Base-by-base conservation (phyloP, 2,888 invertebrate species). In the Cynaeus angustus region DNA sequence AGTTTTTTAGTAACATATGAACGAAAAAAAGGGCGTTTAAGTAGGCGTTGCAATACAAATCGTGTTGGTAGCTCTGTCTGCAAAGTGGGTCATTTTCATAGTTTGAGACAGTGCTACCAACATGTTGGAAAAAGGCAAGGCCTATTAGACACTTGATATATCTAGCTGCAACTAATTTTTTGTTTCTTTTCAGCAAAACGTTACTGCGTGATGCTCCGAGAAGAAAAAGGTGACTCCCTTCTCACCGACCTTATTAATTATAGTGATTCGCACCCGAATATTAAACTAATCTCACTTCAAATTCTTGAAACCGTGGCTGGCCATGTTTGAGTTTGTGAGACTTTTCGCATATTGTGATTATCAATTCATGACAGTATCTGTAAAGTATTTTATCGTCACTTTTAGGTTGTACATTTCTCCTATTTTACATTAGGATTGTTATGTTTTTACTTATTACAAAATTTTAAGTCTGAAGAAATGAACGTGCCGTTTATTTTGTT, bases 191-290 rank as follows among this genome's bases (percentile, higher is more conserved):
- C 80, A 91, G 91, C 90, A 4, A 88, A 88, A 79, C 86, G 90
- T 21, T 92, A 92, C 80, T 91, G 91, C 80, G 86, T 86, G 43
- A 91, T 91, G 91, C 81, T 92, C 66, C 83, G 87, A 58, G 87
- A 88, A 68, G 91, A 91, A 80, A 87, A 88, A 16, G 91, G 91
- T 2, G 86, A 87, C 30, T 83, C 83, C n/a, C 86, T 89, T 59
- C 81, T 91, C 43, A 83, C 81, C 65, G 80, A 84, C 45, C 82
- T 87, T 38, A 74, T 85, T 14, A 81, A 82, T 12, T 83, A 83
- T 64, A 77, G 76, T 16, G 77, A 80, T 14, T 82, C 82, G 6
- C 80, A 82, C 64, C 74, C 73, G 0, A 76, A 79, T 56, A 81
- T 83, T 16, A 76, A 72, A 62, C 68, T 71, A 13, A 79, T 82